Conservation (phyloP, 2,113 vertebrate species). For the Salvelinus namaycush region DNA sequence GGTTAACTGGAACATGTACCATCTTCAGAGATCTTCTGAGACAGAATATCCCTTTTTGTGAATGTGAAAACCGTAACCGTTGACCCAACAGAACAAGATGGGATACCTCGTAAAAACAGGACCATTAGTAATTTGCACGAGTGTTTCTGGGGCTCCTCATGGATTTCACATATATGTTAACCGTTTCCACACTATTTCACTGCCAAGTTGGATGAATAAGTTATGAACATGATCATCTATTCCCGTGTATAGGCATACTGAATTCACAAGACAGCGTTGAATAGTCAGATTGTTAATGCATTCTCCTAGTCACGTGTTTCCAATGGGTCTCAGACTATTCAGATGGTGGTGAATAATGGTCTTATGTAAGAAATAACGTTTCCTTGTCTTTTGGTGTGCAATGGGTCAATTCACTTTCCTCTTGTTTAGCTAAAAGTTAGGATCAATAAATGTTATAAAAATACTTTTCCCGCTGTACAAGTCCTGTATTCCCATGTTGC, state of each 20-base stretch:
- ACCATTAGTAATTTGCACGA: conserved; percentile 22
- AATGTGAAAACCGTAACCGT: not conserved
- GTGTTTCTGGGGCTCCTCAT: conserved; percentile 11
- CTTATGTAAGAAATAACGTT: conserved; percentile 36
- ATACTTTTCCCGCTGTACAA: conserved; percentile 5
- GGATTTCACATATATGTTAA: conserved; percentile 11
- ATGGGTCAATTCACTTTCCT: conserved; percentile 8
- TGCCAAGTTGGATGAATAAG: conserved; percentile 54
- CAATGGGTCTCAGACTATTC: conserved; percentile 15
- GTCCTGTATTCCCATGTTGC: conserved; percentile 30
- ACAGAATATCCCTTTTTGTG: not conserved
- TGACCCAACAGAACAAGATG: not conserved
- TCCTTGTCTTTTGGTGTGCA: not conserved
- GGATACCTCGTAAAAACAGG: conserved; percentile 38
- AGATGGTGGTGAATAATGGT: not conserved
- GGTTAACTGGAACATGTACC: not conserved
- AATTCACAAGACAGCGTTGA: conserved; percentile 25
- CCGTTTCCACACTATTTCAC: conserved; percentile 26
- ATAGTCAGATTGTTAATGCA: conserved; percentile 37
- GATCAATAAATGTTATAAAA: conserved; percentile 22
- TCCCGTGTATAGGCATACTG: conserved; percentile 34
- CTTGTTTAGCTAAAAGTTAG: not conserved
- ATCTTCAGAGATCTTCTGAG: not conserved
- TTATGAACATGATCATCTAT: conserved; percentile 46
- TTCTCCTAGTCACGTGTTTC: conserved; percentile 20